Evolutionary conservation across 2,888 invertebrate species (phyloP).

Genomic region (Drosophila crucigera): DNA sequence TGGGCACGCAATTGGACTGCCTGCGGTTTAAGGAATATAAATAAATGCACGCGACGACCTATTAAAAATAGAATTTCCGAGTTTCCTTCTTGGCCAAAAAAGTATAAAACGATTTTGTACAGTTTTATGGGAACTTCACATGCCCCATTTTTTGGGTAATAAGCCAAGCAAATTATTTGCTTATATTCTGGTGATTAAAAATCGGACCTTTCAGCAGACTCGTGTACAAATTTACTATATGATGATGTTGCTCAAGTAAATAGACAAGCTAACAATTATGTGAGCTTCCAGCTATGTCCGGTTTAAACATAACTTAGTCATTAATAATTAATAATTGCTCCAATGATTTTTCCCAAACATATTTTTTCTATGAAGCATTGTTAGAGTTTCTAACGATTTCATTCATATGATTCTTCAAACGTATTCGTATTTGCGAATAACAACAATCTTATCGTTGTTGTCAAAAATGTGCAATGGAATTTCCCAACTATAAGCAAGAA

Average conservation of each 20-base stretch:
- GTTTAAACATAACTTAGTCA: background rate
- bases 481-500: slow-evolving; percentile 39
- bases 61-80: slow-evolving; percentile 45
- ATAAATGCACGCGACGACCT: slow-evolving; percentile 45
- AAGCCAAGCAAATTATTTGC: background rate
- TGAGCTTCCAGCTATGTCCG: background rate
- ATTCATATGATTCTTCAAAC: background rate
- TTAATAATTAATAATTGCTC: background rate
- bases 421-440: background rate
- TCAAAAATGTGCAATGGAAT: slow-evolving; percentile 30
- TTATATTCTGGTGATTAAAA: background rate
- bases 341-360: background rate
- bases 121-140: background rate
- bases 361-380: background rate
- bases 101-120: background rate
- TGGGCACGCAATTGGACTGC: slow-evolving; percentile 34
- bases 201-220: background rate
- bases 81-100: slow-evolving; percentile 1
- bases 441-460: slow-evolving; percentile 10
- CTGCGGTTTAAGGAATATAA: slow-evolving; percentile 26
- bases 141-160: slow-evolving; percentile 7
- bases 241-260: background rate
- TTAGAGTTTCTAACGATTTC: slow-evolving; percentile 7
- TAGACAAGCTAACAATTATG: background rate
- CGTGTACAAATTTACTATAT: background rate